Evolutionary conservation across 1,140 invertebrate species (phyloP).

Genomic region (Philopotamus ludificatus): DNA sequence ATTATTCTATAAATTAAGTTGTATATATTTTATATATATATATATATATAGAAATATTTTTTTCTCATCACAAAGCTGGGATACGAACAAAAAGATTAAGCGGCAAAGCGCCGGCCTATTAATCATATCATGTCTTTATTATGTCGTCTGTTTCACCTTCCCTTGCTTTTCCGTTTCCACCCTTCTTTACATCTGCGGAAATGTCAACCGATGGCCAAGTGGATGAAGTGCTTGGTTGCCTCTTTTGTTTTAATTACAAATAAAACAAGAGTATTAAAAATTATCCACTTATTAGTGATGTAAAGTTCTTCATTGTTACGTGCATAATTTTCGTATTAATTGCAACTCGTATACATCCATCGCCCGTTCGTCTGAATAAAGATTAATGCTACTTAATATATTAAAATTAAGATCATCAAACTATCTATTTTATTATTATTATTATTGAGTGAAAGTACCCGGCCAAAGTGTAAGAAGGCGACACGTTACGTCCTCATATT

Average conservation of each 20-base stretch:
- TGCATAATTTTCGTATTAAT: too few species aligned
- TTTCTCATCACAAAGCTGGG: constrained; percentile 23
- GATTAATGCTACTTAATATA: too few species aligned
- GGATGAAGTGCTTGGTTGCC: neutral
- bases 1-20: too few species aligned
- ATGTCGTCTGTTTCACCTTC: constrained; percentile 41
- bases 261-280: too few species aligned
- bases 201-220: neutral
- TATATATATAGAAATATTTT: constrained; percentile 23
- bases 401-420: too few species aligned
- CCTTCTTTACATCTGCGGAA: constrained; percentile 12
- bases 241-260: too few species aligned
- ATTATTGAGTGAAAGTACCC: too few species aligned
- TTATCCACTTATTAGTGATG: too few species aligned
- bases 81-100: constrained; percentile 35
- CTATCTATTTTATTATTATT: too few species aligned
- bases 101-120: constrained; percentile 31
- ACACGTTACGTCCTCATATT: constrained; percentile 41
- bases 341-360: too few species aligned
- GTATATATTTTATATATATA: constrained; percentile 4
- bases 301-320: too few species aligned
- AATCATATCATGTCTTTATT: constrained; percentile 42
- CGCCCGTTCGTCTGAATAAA: too few species aligned
- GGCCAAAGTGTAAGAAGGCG: constrained; percentile 34
- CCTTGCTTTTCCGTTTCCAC: constrained; percentile 22